These are phyloP conservation scores for Sinodicranocentrus sp. DNA, from an alignment of 2,888 invertebrate genomes.

Conservation along the genomic window DNA sequence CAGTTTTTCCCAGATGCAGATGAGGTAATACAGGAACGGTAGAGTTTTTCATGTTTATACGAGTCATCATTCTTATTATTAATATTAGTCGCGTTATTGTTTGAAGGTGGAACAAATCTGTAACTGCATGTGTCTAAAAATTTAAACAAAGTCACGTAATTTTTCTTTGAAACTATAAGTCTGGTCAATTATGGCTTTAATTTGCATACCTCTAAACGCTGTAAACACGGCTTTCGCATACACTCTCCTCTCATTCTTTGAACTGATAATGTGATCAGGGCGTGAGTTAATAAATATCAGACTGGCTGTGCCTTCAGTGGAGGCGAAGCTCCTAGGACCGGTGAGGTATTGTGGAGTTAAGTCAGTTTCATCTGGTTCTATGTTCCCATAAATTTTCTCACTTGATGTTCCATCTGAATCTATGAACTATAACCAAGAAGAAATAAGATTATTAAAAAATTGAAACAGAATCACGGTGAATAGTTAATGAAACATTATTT, in stretches of 20 bases:
- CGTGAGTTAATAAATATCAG: slow-evolving; percentile 35
- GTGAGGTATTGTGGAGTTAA: slow-evolving; percentile 27
- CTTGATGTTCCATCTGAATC: slow-evolving; percentile 44
- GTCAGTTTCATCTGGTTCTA: slow-evolving; percentile 36
- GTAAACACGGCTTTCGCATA: slow-evolving; percentile 56
- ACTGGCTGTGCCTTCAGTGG: slow-evolving; percentile 36
- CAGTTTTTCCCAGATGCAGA: slow-evolving; percentile 53
- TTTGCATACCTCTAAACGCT: slow-evolving; percentile 52
- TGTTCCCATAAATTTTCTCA: slow-evolving; percentile 39
- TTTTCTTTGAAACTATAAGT: no score
- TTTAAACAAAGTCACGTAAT: neutral
- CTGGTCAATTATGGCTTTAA: no score
- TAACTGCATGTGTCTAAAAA: slow-evolving; percentile 50
- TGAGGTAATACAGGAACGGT: slow-evolving; percentile 40
- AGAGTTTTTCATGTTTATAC: slow-evolving; percentile 27
- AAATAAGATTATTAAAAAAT: no score
- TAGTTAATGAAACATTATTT: no score
- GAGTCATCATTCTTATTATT: no score
- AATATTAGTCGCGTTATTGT: neutral
- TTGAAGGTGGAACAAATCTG: slow-evolving; percentile 15
- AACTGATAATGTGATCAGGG: slow-evolving; percentile 29
- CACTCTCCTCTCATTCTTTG: slow-evolving; percentile 49
- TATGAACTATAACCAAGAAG: no score
- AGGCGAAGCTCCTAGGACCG: slow-evolving; percentile 44
- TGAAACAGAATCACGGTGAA: no score